phyloP scores from a whole-genome alignment of 2,797 vertebrate genomes.

The Erithacus rubecula region DNA sequence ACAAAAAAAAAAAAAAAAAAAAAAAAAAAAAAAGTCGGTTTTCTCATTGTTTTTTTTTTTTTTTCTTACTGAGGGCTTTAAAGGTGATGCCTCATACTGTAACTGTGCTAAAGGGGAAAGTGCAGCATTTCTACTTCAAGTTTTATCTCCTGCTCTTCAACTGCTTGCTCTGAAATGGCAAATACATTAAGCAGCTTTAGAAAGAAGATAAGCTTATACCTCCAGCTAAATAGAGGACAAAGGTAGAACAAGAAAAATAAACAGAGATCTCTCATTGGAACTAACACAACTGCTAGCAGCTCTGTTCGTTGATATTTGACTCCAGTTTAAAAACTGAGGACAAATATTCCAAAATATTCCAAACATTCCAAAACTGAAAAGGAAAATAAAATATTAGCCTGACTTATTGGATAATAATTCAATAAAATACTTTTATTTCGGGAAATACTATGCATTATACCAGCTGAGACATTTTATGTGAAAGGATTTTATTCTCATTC shows the following conservation, averaged over 20 bases:
- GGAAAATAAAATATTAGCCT: background rate
- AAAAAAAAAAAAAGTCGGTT: no score
- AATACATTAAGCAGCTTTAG: slow-evolving; percentile 40
- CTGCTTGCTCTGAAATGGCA: background rate
- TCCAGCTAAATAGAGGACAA: slow-evolving; percentile 10
- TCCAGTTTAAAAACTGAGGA: background rate
- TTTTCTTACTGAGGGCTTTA: background rate
- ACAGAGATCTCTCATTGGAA: background rate
- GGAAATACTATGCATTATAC: background rate
- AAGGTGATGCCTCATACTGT: background rate
- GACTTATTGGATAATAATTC: background rate
- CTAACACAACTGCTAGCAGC: background rate
- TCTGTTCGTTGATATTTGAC: background rate
- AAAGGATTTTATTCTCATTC: background rate
- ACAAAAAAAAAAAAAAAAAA: background rate
- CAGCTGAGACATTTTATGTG: background rate
- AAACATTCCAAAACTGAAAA: background rate
- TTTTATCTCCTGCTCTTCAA: slow-evolving; percentile 16
- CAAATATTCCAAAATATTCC: background rate
- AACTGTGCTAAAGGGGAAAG: background rate
- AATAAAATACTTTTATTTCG: background rate
- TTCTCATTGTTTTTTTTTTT: background rate
- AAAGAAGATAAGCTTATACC: background rate
- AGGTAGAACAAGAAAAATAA: background rate
- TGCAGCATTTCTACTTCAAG: background rate